These are phyloP conservation scores for Sciurus carolinensis DNA, from an alignment of 2,797 vertebrate species.

Conservation along the genomic window DNA sequence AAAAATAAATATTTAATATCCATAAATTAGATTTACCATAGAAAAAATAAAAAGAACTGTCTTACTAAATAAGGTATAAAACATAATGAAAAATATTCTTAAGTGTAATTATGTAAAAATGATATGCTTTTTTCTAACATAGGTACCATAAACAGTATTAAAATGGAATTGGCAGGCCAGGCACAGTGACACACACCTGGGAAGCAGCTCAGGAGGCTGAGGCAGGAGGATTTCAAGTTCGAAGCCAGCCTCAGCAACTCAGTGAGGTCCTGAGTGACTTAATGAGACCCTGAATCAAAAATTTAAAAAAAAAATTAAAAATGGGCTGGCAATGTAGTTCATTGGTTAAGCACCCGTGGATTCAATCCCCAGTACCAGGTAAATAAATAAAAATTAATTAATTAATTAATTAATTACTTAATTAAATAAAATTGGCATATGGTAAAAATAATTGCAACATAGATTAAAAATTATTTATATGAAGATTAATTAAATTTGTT, in stretches of 20 bases:
- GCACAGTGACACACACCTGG: too few relatives aligned
- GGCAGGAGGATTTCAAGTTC: too few relatives aligned
- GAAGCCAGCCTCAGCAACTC: too few relatives aligned
- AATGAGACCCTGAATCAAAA: too few relatives aligned
- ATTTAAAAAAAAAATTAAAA: too few relatives aligned
- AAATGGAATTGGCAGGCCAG: background rate
- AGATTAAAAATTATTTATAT: background rate
- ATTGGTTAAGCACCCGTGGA: too few relatives aligned
- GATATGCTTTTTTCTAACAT: background rate
- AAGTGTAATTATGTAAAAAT: constrained; percentile 47
- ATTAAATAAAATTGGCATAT: background rate
- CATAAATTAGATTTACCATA: background rate
- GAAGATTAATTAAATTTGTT: background rate
- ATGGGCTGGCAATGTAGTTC: too few relatives aligned
- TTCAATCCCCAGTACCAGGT: too few relatives aligned
- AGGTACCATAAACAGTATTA: background rate
- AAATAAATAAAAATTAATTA: too few relatives aligned
- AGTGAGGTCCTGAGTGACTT: too few relatives aligned
- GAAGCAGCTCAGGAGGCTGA: too few relatives aligned
- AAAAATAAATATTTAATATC: background rate
- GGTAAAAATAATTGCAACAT: background rate
- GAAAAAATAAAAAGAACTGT: background rate
- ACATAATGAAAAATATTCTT: background rate
- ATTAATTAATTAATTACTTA: too few relatives aligned
- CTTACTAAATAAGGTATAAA: background rate